phyloP scores from a whole-genome alignment of 2,888 invertebrate genomes.

The Ophion ventricosus region DNA sequence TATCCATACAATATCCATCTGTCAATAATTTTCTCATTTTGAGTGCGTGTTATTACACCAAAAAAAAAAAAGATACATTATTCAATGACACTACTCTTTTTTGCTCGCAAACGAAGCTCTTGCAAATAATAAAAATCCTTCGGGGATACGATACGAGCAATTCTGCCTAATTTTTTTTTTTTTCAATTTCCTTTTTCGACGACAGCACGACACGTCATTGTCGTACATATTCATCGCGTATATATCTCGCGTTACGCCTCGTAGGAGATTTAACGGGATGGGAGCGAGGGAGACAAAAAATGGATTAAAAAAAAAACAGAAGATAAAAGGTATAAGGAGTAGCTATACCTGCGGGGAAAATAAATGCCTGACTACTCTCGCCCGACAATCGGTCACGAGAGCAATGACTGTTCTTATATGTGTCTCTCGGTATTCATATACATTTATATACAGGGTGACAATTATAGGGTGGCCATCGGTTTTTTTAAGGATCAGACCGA shows the following conservation, averaged over 20 bases:
- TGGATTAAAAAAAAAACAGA: constrained; percentile 32
- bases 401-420: constrained; percentile 34
- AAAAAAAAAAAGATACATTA: too few relatives aligned
- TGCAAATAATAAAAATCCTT: not conserved
- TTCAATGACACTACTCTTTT: too few relatives aligned
- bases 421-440: constrained; percentile 6
- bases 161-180: not conserved
- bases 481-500: not conserved
- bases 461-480: not conserved
- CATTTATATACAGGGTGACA: not conserved
- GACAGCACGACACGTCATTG: not conserved
- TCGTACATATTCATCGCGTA: constrained; percentile 3
- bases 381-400: constrained; percentile 50
- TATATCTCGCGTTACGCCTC: constrained; percentile 38
- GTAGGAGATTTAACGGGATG: constrained; percentile 55
- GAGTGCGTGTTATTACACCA: too few relatives aligned
- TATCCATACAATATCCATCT: too few relatives aligned
- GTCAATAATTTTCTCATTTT: too few relatives aligned
- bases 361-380: constrained; percentile 46
- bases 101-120: not conserved
- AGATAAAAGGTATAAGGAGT: constrained; percentile 33
- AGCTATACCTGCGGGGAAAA: constrained; percentile 14
- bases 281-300: constrained; percentile 20
- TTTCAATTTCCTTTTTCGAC: not conserved
- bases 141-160: not conserved